Evolutionary conservation across 2,888 invertebrate species (phyloP).

Genomic region (Rosalia funebris): DNA sequence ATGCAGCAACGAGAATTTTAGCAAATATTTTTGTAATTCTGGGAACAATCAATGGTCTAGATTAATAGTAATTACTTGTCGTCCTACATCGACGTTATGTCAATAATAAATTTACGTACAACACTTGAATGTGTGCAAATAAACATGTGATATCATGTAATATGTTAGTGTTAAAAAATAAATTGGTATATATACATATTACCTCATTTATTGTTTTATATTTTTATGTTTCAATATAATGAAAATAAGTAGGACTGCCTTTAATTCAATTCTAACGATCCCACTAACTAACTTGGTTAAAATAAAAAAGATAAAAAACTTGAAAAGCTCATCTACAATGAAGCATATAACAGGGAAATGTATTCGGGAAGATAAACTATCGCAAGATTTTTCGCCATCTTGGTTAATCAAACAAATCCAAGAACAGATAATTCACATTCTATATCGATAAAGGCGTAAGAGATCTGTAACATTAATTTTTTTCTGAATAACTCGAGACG

Average conservation of each 20-base stretch:
- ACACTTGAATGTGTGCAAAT: slow-evolving; percentile 66
- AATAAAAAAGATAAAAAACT: too few relatives aligned
- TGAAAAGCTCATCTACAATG: too few relatives aligned
- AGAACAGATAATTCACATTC: too few relatives aligned
- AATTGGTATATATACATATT: slow-evolving; percentile 64
- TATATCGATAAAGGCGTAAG: too few relatives aligned
- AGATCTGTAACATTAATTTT: too few relatives aligned
- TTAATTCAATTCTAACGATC: slow-evolving; percentile 7
- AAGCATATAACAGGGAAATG: too few relatives aligned
- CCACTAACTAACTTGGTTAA: not conserved
- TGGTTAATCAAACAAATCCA: too few relatives aligned
- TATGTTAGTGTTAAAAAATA: slow-evolving; percentile 66
- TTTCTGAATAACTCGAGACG: too few relatives aligned
- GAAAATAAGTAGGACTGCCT: slow-evolving; percentile 43
- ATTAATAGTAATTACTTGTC: slow-evolving; percentile 57
- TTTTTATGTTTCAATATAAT: slow-evolving; percentile 61
- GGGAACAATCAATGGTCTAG: slow-evolving; percentile 3
- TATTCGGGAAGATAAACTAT: too few relatives aligned
- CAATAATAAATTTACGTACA: slow-evolving; percentile 65
- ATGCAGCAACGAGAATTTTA: slow-evolving; percentile 27
- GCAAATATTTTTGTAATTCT: slow-evolving; percentile 28
- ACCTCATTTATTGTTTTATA: slow-evolving; percentile 62
- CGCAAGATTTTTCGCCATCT: too few relatives aligned
- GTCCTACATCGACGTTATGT: slow-evolving; percentile 64
- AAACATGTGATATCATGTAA: slow-evolving; percentile 66